These are phyloP conservation scores for Thalassarche chlororhynchos DNA, from an alignment of 2,113 vertebrate species.

Conservation along the genomic window DNA sequence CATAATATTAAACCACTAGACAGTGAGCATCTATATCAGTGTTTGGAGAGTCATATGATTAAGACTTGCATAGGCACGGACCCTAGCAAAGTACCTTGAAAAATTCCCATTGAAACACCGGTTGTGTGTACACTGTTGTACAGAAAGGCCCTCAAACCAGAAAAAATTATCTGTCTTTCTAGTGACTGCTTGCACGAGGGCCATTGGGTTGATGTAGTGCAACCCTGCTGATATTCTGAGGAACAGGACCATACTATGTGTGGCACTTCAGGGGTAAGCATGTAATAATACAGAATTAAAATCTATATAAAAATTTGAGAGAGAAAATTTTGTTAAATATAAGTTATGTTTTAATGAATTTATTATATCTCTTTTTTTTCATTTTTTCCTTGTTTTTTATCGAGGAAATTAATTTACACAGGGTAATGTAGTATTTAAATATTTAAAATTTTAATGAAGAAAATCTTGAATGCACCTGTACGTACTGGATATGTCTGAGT, in stretches of 20 bases:
- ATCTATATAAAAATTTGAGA: not conserved
- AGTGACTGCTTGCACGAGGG: not conserved
- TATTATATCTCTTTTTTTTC: rapidly evolving
- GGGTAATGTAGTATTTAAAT: conserved; percentile 58
- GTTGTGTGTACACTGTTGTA: rapidly evolving
- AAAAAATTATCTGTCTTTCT: not conserved
- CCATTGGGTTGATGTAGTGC: not conserved
- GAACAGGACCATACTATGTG: not conserved
- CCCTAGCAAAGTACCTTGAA: not conserved
- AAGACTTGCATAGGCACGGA: not conserved
- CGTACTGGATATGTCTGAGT: conserved; percentile 62
- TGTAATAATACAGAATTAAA: not conserved
- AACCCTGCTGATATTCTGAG: not conserved
- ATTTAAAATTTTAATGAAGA: conserved; percentile 71
- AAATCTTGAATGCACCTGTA: conserved; percentile 48
- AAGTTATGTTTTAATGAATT: not conserved
- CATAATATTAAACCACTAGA: not conserved
- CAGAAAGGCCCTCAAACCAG: not conserved
- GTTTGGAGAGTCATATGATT: not conserved
- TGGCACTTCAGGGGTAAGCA: not conserved
- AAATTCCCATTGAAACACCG: not conserved
- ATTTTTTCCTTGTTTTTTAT: not conserved
- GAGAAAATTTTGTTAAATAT: not conserved
- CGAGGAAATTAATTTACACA: conserved; percentile 23
- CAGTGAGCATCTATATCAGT: not conserved